Evolutionary conservation across 37 sponge, comb jelly and placozoan genomes (phyloP).

Genomic region (Chondrosia reniformis): DNA sequence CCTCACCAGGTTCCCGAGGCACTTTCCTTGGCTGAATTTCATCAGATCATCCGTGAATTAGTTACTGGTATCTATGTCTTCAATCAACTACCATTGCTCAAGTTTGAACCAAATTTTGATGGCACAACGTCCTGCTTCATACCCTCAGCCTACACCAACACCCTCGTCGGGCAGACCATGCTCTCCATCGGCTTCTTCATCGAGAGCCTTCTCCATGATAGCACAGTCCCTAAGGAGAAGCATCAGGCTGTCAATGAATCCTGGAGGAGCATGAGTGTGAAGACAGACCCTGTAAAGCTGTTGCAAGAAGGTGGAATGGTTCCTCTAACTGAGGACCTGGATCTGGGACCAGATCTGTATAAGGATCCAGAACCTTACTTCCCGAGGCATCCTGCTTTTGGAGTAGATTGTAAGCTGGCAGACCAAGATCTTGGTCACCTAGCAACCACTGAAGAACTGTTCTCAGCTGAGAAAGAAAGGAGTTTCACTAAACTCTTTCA

Average conservation of each 20-base stretch:
- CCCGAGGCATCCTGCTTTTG: conserved; percentile 37
- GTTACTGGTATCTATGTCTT: conserved; percentile 82
- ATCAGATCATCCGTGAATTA: conserved; percentile 79
- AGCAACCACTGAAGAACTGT: conserved; percentile 37
- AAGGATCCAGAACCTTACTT: conserved; percentile 18
- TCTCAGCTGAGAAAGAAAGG: neutral
- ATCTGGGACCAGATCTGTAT: conserved; percentile 51
- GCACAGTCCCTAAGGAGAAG: conserved; percentile 58
- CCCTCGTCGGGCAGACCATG: conserved; percentile 60
- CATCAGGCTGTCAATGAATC: conserved; percentile 27
- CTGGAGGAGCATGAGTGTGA: conserved; percentile 52
- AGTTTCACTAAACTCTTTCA: conserved; percentile 42
- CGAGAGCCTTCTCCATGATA: conserved; percentile 63
- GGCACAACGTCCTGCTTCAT: conserved; percentile 37
- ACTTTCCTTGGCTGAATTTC: conserved; percentile 55
- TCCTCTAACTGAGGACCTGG: conserved; percentile 35
- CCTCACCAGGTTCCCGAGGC: neutral
- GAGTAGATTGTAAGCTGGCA: conserved; percentile 38
- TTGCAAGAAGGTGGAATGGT: conserved; percentile 41
- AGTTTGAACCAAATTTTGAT: conserved; percentile 67
- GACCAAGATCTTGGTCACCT: conserved; percentile 31
- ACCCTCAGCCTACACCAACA: conserved; percentile 80
- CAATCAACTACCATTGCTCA: conserved; percentile 66
- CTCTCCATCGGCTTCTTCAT: conserved; percentile 58
- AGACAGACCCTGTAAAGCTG: conserved; percentile 20